A percentile compares a stretch with the other conserved stretches of the same genome.
Conservation (phyloP, 2,888 invertebrate species). For the Rhamnusium bicolor region DNA sequence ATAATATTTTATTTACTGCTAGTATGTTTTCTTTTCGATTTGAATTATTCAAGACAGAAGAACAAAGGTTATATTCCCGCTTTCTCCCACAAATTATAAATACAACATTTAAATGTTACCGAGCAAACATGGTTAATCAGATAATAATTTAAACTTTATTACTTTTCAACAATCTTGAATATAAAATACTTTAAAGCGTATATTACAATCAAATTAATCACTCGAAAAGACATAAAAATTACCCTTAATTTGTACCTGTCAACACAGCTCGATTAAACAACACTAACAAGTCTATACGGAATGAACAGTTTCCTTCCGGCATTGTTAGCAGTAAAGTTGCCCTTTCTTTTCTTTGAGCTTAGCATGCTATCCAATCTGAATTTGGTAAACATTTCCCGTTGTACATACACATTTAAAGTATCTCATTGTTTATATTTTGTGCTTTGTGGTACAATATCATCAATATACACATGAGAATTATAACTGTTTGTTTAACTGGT, state of each 20-base stretch:
- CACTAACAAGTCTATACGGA: constrained; percentile 52
- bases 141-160: constrained; percentile 21
- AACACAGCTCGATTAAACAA: constrained; percentile 48
- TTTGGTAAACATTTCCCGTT: constrained; percentile 6
- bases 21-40: too few species aligned
- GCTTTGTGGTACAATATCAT: constrained; percentile 12
- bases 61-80: too few species aligned
- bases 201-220: constrained; percentile 51
- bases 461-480: constrained; percentile 23
- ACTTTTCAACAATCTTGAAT: constrained; percentile 32
- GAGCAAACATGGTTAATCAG: constrained; percentile 10
- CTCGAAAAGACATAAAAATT: constrained; percentile 53
- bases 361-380: neutral
- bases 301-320: constrained; percentile 32
- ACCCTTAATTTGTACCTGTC: constrained; percentile 55
- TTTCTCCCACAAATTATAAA: neutral
- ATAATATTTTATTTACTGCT: too few species aligned
- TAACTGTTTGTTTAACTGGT: constrained; percentile 32
- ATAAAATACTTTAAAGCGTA: constrained; percentile 29
- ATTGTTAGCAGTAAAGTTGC: constrained; percentile 7
- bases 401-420: neutral
- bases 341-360: constrained; percentile 15
- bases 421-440: constrained; percentile 27
- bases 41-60: too few species aligned
- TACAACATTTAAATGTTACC: constrained; percentile 17